These are phyloP conservation scores for Xenentodon cancila DNA, from an alignment of 2,797 vertebrate genomes.

Conservation along the genomic window DNA sequence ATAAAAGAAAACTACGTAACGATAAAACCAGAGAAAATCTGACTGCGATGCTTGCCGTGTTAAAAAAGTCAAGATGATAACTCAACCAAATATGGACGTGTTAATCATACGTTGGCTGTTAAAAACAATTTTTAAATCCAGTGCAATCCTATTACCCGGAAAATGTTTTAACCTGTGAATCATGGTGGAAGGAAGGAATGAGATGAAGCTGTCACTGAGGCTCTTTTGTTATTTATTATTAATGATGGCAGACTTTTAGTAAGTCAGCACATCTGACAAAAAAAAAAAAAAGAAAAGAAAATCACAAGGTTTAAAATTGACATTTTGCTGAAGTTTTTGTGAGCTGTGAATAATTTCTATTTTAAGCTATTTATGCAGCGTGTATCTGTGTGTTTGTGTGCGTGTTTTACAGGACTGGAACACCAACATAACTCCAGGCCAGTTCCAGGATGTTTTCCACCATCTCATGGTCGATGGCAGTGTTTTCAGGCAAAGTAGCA, in stretches of 20 bases:
- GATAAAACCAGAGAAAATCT: no score
- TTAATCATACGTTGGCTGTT: not conserved
- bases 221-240: not conserved
- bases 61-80: not conserved
- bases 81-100: constrained; percentile 6
- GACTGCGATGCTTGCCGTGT: no score
- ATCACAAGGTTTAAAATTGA: no score
- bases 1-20: no score
- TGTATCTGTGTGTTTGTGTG: no score
- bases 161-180: not conserved
- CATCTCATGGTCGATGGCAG: no score
- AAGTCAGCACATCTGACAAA: not conserved
- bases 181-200: not conserved
- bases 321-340: not conserved
- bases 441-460: no score
- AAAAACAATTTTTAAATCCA: constrained; percentile 17
- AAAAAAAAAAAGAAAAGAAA: no score
- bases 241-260: not conserved
- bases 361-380: no score
- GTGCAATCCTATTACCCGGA: not conserved
- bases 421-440: no score
- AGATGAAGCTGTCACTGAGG: constrained; percentile 7
- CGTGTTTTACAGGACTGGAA: no score
- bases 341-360: not conserved
- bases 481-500: no score